These are phyloP conservation scores for Eunapius fragilis DNA, from an alignment of 37 sponge, comb jelly and placozoan species.

Conservation along the genomic window DNA sequence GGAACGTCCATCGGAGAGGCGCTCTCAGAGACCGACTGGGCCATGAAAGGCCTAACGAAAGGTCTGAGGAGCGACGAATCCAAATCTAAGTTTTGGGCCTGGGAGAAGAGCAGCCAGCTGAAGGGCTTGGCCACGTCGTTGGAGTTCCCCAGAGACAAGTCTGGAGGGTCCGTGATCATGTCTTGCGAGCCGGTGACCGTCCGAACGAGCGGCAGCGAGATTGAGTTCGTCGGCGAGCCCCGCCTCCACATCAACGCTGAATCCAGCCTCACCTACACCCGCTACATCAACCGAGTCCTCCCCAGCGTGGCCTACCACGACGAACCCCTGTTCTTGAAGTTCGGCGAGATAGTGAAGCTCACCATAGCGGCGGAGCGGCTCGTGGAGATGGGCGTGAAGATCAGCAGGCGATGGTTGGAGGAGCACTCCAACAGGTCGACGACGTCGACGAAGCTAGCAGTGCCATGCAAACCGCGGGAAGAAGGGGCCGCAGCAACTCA, in stretches of 20 bases:
- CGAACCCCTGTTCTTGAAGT: slow-evolving; percentile 59
- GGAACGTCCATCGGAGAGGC: slow-evolving; percentile 41
- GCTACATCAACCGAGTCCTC: slow-evolving; percentile 27
- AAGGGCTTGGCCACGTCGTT: slow-evolving; percentile 17
- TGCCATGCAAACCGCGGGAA: too few species aligned
- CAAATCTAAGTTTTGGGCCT: not conserved
- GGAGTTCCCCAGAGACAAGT: slow-evolving; percentile 34
- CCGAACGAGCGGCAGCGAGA: not conserved
- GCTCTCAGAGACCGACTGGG: slow-evolving; percentile 51
- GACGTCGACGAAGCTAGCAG: too few species aligned
- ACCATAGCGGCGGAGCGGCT: slow-evolving; percentile 37
- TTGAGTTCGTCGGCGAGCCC: slow-evolving; percentile 36
- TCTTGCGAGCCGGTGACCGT: slow-evolving; percentile 27
- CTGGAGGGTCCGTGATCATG: slow-evolving; percentile 28
- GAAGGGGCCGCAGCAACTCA: too few species aligned
- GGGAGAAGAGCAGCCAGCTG: slow-evolving; percentile 27
- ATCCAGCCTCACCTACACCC: not conserved
- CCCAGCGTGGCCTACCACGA: slow-evolving; percentile 52
- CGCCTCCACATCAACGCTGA: slow-evolving; percentile 20
- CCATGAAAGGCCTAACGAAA: slow-evolving; percentile 44
- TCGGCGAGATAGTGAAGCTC: slow-evolving; percentile 39
- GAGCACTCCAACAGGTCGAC: too few species aligned
- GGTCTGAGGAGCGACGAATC: slow-evolving; percentile 32
- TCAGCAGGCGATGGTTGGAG: slow-evolving; percentile 40
- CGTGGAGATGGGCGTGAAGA: slow-evolving; percentile 9